These are phyloP conservation scores for Scaptodrosophila lebanonensis DNA, from an alignment of 1,140 invertebrate species.

Conservation along the genomic window DNA sequence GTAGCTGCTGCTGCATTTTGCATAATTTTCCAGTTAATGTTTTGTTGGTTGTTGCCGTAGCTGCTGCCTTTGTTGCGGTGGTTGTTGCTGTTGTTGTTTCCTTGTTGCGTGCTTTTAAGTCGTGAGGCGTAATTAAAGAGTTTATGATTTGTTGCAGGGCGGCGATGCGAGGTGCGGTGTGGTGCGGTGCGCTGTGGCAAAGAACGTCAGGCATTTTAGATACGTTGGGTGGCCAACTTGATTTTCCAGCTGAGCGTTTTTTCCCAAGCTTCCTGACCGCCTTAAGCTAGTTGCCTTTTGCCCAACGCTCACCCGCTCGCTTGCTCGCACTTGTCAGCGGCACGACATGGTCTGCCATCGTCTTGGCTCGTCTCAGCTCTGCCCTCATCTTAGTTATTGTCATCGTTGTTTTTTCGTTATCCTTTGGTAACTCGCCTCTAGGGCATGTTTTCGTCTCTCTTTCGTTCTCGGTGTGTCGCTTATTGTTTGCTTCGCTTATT, in stretches of 20 bases:
- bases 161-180: conserved; percentile 23
- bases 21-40: conserved; percentile 66
- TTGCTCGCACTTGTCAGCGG: conserved; percentile 57
- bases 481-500: conserved; percentile 50
- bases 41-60: conserved; percentile 15
- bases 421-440: conserved; percentile 39
- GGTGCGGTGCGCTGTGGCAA: too few species aligned
- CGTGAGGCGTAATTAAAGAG: conserved; percentile 73
- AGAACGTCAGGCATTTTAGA: too few species aligned
- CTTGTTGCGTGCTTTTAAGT: conserved; percentile 20
- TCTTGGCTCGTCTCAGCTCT: too few species aligned
- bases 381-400: conserved; percentile 15
- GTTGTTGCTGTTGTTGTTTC: conserved; percentile 26
- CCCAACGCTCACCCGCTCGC: conserved; percentile 56
- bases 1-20: conserved; percentile 64
- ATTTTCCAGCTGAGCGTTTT: conserved; percentile 60
- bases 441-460: conserved; percentile 15
- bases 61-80: conserved; percentile 42
- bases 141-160: conserved; percentile 67
- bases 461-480: conserved; percentile 1
- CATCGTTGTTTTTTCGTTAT: conserved; percentile 44
- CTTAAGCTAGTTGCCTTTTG: conserved; percentile 41
- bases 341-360: conserved; percentile 42
- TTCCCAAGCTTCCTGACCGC: conserved; percentile 43
- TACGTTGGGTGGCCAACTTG: conserved; percentile 58